Conservation (phyloP, 2,888 invertebrate genomes). For the Tenthredo mesomela region DNA sequence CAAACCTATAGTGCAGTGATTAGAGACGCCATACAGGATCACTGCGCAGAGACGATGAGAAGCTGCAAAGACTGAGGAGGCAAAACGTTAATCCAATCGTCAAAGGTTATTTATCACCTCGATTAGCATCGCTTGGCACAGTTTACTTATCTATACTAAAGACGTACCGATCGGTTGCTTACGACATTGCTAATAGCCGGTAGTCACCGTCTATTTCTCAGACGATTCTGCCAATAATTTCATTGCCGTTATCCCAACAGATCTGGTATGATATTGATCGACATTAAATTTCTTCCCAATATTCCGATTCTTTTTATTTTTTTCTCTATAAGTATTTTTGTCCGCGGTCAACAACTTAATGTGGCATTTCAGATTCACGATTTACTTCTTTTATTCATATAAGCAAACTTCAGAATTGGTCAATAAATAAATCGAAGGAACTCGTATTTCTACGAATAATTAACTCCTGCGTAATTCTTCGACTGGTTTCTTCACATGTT, state of each 20-base stretch:
- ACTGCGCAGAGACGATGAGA: neutral
- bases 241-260: constrained; percentile 32
- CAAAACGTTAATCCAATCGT: constrained; percentile 45
- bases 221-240: neutral
- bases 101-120: constrained; percentile 46
- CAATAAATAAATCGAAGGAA: neutral
- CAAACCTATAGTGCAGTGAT: constrained; percentile 25
- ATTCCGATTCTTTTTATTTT: neutral
- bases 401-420: neutral
- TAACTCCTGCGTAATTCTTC: neutral
- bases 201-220: constrained; percentile 27
- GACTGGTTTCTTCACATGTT: neutral
- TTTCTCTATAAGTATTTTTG: neutral
- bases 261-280: neutral
- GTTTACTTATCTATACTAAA: constrained; percentile 33
- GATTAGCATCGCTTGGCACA: constrained; percentile 49
- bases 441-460: neutral
- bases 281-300: neutral
- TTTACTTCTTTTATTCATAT: neutral
- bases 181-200: constrained; percentile 42
- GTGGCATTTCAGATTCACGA: neutral
- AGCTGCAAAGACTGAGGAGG: neutral
- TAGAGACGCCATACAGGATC: constrained; percentile 2
- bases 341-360: neutral
- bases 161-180: constrained; percentile 38